Conservation (phyloP, 2,888 invertebrate species). For the Acheta domesticus region DNA sequence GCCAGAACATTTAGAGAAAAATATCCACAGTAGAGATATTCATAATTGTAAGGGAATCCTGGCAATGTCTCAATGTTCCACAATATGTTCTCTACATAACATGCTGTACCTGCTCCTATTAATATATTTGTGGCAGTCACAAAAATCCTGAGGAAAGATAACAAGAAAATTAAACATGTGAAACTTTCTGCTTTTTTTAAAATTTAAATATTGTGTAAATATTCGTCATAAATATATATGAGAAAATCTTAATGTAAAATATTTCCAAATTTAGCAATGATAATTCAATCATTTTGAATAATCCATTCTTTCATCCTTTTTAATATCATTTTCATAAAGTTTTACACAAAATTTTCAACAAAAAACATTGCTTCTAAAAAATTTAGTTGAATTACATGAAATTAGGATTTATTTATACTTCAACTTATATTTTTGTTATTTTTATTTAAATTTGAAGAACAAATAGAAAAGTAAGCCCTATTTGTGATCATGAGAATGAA, state of each 20-base stretch:
- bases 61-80: conserved; percentile 33
- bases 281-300: neutral
- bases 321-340: too few species aligned
- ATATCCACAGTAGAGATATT: conserved; percentile 34
- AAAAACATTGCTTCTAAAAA: too few species aligned
- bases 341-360: too few species aligned
- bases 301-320: neutral
- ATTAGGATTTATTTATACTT: too few species aligned
- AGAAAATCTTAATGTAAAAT: neutral
- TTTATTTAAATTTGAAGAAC: too few species aligned
- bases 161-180: too few species aligned
- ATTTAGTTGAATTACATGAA: too few species aligned
- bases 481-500: too few species aligned
- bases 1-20: conserved; percentile 26
- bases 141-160: neutral
- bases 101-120: conserved; percentile 29
- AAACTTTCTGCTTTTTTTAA: too few species aligned
- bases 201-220: too few species aligned
- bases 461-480: too few species aligned
- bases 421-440: too few species aligned
- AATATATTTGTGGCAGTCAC: conserved; percentile 20
- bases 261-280: neutral
- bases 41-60: conserved; percentile 34
- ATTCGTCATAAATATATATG: neutral
- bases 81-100: conserved; percentile 31